Evolutionary conservation across 2,888 invertebrate genomes (phyloP).

Genomic region (Liopterus haemorrhoidalis): DNA sequence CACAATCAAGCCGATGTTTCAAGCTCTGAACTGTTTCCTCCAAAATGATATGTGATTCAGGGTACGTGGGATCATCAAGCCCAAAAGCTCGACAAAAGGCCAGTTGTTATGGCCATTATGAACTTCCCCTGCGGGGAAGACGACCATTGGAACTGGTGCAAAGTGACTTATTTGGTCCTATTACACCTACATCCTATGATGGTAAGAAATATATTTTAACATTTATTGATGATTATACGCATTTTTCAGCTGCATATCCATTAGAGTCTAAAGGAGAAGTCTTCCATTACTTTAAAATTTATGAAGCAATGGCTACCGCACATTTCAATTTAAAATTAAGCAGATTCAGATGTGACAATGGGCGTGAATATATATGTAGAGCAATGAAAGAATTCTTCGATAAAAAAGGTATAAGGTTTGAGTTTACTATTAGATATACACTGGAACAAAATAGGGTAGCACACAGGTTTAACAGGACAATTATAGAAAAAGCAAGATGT

Average conservation of each 20-base stretch:
- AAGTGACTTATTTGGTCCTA: too few species aligned
- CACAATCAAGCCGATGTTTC: too few species aligned
- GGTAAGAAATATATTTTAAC: slow-evolving; percentile 19
- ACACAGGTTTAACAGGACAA: too few species aligned
- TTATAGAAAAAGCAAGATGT: too few species aligned
- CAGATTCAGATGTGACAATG: slow-evolving; percentile 35
- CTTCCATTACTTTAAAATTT: slow-evolving; percentile 6
- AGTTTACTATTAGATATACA: slow-evolving; percentile 34
- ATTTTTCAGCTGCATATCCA: slow-evolving; percentile 25
- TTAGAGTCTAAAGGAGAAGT: slow-evolving; percentile 29
- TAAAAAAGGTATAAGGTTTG: slow-evolving; percentile 30
- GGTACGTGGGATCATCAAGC: too few species aligned
- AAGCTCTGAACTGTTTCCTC: too few species aligned
- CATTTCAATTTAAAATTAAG: slow-evolving; percentile 32
- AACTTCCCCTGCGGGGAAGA: slow-evolving; percentile 22
- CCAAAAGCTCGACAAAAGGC: too few species aligned
- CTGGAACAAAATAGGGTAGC: too few species aligned
- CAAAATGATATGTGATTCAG: too few species aligned
- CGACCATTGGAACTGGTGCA: slow-evolving; percentile 30
- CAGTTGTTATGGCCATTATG: too few species aligned
- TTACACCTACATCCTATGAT: slow-evolving; percentile 29
- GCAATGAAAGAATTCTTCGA: slow-evolving; percentile 32
- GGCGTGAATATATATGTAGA: slow-evolving; percentile 36
- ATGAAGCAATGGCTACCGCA: slow-evolving; percentile 12
- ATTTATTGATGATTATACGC: slow-evolving; percentile 34